Base-by-base conservation (phyloP, 2,888 invertebrate genomes). In the Drosophila formosana region DNA sequence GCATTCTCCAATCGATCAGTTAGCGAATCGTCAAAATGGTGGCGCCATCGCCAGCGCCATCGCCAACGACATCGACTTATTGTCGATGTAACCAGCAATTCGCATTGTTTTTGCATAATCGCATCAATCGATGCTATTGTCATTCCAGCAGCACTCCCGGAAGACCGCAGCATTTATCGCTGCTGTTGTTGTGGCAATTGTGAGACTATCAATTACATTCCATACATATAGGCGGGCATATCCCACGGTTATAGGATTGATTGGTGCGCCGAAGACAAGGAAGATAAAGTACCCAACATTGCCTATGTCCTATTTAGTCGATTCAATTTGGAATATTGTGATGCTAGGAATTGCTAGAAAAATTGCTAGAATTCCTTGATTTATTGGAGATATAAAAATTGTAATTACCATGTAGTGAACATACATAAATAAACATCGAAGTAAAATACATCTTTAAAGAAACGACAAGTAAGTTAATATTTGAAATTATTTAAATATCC, bases 201-300 rank as follows among this genome's bases (percentile, higher is more conserved):
- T 46, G 18, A 4, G 25, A 51, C 58, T 76, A 82, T 82, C 79
- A 56, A 68, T 82, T 81, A 66, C 83, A 56, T 49, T 25, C 26
- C 32, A 30, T 51, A 47, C n/a, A 11, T 39, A 50, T 47, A 28
- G 47, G 11, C 46, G 37, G 23, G 32, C 8, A 61, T 66, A 41
- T 81, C 80, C 74, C 81, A 81, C 82, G 81, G 80, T 63, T 78
- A 72, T 78, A 80, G 66, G 50, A 53, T 78, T 37, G 52, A 65
- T 46, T 56, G 43, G 23, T 51, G 4, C 18, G 41, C 52, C 26
- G 18, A 25, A 49, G 45, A 63, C 57, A 43, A 51, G 56, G 62
- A 63, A 72, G 55, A 45, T 45, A 8, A 55, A 23, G 37, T n/a
- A 18, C 11, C 7, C 11, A 4, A n/a, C 25, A 47, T 3, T 8